Evolutionary conservation across 2,797 vertebrate species (phyloP).

Genomic region (Threskiornis aethiopicus): DNA sequence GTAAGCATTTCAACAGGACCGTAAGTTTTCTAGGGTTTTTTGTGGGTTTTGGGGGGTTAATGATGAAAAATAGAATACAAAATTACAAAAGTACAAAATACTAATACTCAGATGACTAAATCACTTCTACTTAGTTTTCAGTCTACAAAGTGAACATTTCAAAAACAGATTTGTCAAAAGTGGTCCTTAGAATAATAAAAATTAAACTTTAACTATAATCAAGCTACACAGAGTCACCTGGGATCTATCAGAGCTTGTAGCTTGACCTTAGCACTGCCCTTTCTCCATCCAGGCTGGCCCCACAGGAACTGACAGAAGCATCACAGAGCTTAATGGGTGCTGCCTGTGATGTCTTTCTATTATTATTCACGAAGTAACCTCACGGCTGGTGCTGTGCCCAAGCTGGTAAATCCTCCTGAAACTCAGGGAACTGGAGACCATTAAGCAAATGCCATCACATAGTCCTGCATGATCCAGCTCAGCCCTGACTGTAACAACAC

Average conservation of each 20-base stretch:
- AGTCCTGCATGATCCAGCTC: not conserved
- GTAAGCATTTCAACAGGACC: not conserved
- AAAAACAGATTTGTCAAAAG: not conserved
- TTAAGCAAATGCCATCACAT: not conserved
- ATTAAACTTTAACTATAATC: not conserved
- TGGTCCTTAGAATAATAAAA: not conserved
- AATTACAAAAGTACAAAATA: not conserved
- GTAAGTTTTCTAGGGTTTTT: not conserved
- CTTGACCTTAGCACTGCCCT: not conserved
- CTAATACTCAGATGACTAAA: not conserved
- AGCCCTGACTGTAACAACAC: not conserved
- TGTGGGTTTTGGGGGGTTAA: not conserved
- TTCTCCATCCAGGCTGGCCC: not conserved
- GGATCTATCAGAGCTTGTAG: not conserved
- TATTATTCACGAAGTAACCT: not conserved
- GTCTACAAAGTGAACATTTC: not conserved
- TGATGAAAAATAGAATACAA: not conserved
- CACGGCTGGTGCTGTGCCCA: not conserved
- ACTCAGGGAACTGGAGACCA: not conserved
- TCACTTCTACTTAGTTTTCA: not conserved
- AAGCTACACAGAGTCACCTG: not conserved
- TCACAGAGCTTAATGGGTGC: not conserved
- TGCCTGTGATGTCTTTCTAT: not conserved
- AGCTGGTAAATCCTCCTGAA: not conserved
- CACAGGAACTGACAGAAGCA: rapidly evolving